phyloP scores from a whole-genome alignment of 2,113 vertebrate species.

The Rhinopomastus cyanomelas region DNA sequence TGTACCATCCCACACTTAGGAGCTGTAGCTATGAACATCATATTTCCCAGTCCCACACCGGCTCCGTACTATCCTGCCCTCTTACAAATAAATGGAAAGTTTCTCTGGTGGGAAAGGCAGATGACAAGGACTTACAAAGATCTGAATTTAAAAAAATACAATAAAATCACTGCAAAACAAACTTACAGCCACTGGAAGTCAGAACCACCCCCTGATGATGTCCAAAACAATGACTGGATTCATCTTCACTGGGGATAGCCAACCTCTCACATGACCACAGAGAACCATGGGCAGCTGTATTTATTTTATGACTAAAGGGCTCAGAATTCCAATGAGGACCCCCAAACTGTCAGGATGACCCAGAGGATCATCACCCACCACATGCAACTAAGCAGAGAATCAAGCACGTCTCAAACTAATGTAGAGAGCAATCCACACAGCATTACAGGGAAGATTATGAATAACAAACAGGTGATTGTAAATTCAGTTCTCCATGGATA shows the following conservation, averaged over 20 bases:
- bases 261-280: neutral
- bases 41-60: neutral
- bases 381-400: neutral
- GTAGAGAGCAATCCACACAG: slow-evolving; percentile 23
- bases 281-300: neutral
- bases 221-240: neutral
- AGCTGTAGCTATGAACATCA: neutral
- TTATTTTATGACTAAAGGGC: neutral
- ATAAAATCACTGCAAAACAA: neutral
- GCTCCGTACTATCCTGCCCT: neutral
- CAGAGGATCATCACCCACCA: neutral
- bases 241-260: neutral
- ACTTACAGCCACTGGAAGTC: neutral
- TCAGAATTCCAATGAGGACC: neutral
- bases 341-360: neutral
- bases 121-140: neutral
- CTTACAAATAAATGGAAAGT: neutral
- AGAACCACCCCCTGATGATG: neutral
- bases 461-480: slow-evolving; percentile 45
- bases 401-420: neutral
- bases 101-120: neutral
- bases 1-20: neutral
- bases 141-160: neutral
- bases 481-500: slow-evolving; percentile 8
- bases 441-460: slow-evolving; percentile 27